Evolutionary conservation across 2,888 invertebrate species (phyloP).

Genomic region (Myopa testacea): DNA sequence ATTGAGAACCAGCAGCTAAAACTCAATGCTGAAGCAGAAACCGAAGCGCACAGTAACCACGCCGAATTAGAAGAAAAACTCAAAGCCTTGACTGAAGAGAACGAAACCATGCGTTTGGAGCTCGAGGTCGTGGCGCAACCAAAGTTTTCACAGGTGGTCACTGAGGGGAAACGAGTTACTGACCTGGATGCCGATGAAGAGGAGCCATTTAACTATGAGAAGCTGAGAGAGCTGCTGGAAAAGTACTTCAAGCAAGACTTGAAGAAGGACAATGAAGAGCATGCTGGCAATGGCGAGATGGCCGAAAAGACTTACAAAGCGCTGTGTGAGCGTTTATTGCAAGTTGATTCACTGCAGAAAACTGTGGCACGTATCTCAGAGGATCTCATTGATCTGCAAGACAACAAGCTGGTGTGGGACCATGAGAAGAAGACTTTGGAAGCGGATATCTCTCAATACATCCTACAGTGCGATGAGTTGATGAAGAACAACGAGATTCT

Average conservation of each 20-base stretch:
- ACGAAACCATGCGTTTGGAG: constrained; percentile 56
- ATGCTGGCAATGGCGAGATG: constrained; percentile 44
- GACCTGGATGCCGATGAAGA: constrained; percentile 60
- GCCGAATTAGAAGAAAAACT: constrained; percentile 58
- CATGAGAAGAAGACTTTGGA: constrained; percentile 71
- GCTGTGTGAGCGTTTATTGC: constrained; percentile 72
- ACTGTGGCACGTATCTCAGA: constrained; percentile 72
- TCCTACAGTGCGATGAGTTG: constrained; percentile 75
- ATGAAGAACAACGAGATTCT: constrained; percentile 79
- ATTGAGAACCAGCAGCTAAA: constrained; percentile 61
- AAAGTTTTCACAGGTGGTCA: constrained; percentile 58
- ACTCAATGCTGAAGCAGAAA: constrained; percentile 59
- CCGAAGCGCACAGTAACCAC: constrained; percentile 55
- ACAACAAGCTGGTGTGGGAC: constrained; percentile 70
- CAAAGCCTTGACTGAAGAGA: constrained; percentile 54
- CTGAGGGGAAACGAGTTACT: constrained; percentile 62
- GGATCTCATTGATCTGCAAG: constrained; percentile 66
- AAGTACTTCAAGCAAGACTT: constrained; percentile 53
- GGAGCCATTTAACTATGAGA: constrained; percentile 51
- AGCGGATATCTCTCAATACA: constrained; percentile 70
- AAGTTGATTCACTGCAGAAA: constrained; percentile 72
- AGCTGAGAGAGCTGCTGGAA: constrained; percentile 55
- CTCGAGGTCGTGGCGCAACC: constrained; percentile 55
- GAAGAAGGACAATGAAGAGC: constrained; percentile 27
- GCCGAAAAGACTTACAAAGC: constrained; percentile 70